Conservation (phyloP, 2,797 vertebrate species). For the Mormyrops boulengeri region DNA sequence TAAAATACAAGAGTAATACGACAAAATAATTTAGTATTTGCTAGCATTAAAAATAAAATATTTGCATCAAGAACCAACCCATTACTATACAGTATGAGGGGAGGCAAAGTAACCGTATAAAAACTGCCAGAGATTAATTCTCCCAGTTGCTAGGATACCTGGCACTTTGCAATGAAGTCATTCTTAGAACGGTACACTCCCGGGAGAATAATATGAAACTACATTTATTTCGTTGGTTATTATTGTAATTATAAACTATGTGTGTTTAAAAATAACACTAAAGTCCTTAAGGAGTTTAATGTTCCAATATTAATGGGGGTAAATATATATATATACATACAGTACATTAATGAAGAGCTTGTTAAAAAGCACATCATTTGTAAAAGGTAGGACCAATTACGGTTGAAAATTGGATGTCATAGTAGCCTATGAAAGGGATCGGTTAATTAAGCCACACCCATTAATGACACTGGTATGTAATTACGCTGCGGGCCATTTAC, state of each 20-base stretch:
- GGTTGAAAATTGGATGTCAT: not conserved
- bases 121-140: not conserved
- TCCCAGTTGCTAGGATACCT: not conserved
- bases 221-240: not conserved
- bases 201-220: not conserved
- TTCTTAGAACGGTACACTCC: not conserved
- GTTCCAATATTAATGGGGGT: not conserved
- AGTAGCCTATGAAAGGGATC: not conserved
- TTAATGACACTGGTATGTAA: not conserved
- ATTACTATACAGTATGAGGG: not conserved
- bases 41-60: not conserved
- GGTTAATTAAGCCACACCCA: not conserved
- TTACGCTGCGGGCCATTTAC: not conserved
- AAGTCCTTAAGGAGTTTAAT: not conserved
- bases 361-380: not conserved
- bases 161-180: not conserved
- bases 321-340: not conserved
- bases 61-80: not conserved
- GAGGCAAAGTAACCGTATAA: not conserved
- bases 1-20: not conserved
- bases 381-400: not conserved
- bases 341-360: not conserved
- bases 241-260: not conserved
- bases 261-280: not conserved
- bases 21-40: not conserved